These are phyloP conservation scores for Chiroxiphia lanceolata DNA, from an alignment of 2,797 vertebrate genomes.

Conservation along the genomic window DNA sequence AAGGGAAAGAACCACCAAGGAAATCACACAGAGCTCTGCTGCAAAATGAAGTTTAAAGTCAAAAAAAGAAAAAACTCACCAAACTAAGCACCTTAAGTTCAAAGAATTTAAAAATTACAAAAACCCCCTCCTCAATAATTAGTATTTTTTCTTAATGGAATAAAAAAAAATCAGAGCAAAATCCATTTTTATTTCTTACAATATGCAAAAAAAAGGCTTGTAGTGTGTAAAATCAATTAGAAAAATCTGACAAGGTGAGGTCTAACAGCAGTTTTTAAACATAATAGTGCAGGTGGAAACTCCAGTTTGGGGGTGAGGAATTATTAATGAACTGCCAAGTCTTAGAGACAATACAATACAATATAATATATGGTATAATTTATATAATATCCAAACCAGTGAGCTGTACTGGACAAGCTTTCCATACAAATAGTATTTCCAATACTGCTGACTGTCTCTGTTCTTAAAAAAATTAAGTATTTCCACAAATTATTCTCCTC, in stretches of 20 bases:
- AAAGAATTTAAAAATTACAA: fast-evolving
- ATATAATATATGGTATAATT: not conserved
- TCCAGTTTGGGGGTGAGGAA: not conserved
- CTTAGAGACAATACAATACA: not conserved
- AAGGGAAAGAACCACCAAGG: not conserved
- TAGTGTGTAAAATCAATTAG: not conserved
- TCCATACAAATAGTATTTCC: not conserved
- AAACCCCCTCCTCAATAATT: not conserved
- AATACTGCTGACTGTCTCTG: not conserved
- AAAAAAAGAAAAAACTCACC: not conserved
- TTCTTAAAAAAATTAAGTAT: not conserved
- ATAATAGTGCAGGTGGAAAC: not conserved
- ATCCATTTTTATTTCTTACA: not conserved
- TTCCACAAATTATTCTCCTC: not conserved
- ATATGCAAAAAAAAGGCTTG: not conserved
- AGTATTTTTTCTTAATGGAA: not conserved
- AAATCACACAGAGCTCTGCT: not conserved
- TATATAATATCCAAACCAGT: not conserved
- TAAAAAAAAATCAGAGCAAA: not conserved
- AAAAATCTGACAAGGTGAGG: not conserved
- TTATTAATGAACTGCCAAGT: not conserved
- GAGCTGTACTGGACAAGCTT: not conserved
- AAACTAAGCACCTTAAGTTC: not conserved
- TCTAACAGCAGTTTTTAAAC: not conserved
- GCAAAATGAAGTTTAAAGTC: not conserved